These are phyloP conservation scores for Hozukius guyotensis DNA, from an alignment of 2,797 vertebrate genomes.

Conservation along the genomic window DNA sequence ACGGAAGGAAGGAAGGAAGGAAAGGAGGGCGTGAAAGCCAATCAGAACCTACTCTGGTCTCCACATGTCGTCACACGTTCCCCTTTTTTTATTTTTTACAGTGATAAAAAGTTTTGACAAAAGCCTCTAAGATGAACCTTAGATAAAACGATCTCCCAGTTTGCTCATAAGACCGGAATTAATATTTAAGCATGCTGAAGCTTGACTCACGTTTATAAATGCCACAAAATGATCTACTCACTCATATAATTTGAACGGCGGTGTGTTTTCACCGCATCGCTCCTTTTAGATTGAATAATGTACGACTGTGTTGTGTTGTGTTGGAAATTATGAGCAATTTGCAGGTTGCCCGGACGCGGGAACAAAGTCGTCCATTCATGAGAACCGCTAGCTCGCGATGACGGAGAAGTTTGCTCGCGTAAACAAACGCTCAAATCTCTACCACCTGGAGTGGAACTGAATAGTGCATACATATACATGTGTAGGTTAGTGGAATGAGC, in stretches of 20 bases:
- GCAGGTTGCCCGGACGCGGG: conserved; percentile 1
- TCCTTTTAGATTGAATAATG: background rate
- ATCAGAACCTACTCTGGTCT: conserved; percentile 44
- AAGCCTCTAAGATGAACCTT: conserved; percentile 24
- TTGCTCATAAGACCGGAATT: conserved; percentile 46
- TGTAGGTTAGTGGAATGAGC: conserved; percentile 53
- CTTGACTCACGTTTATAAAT: conserved; percentile 36
- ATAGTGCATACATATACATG: conserved; percentile 69
- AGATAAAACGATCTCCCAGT: conserved; percentile 40
- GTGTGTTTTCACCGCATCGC: background rate
- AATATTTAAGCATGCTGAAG: conserved; percentile 69
- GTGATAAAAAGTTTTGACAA: conserved; percentile 37
- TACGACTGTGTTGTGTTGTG: conserved; percentile 18
- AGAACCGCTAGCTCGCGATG: conserved; percentile 19
- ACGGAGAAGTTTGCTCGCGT: conserved; percentile 18
- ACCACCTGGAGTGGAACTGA: conserved; percentile 51
- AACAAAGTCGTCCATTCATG: conserved; percentile 39
- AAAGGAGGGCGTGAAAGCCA: conserved; percentile 39
- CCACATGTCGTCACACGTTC: conserved; percentile 66
- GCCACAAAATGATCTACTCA: conserved; percentile 7
- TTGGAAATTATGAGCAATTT: conserved; percentile 39
- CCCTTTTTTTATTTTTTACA: conserved; percentile 14
- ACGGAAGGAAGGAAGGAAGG: background rate
- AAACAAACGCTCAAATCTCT: conserved; percentile 38
- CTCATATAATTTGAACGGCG: background rate